Conservation (phyloP, 2,888 invertebrate genomes). For the Pristionchus entomophagus region DNA sequence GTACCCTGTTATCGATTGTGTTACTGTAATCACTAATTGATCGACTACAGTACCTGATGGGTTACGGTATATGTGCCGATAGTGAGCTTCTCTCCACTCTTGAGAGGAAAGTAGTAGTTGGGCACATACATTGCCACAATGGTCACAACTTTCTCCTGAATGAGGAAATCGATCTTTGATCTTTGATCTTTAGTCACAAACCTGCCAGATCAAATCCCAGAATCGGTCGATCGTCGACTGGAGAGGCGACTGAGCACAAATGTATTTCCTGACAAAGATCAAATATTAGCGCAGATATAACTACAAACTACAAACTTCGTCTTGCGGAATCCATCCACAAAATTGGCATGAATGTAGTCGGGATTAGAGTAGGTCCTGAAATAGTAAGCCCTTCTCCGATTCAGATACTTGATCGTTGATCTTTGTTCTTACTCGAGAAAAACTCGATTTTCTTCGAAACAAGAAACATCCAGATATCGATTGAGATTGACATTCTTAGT, state of each 20-base stretch:
- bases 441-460: slow-evolving; percentile 35
- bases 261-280: slow-evolving; percentile 43
- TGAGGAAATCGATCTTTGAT: background rate
- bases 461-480: slow-evolving; percentile 47
- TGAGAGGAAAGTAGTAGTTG: slow-evolving; percentile 20
- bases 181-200: slow-evolving; percentile 14
- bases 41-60: slow-evolving; percentile 12
- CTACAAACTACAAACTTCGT: background rate
- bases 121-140: slow-evolving; percentile 13
- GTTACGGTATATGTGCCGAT: background rate
- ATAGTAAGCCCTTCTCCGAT: background rate
- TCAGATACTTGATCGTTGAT: no score
- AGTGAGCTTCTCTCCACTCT: background rate
- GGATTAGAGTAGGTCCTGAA: slow-evolving; percentile 13
- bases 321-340: slow-evolving; percentile 44
- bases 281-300: background rate
- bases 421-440: slow-evolving; percentile 10
- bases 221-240: slow-evolving; percentile 35
- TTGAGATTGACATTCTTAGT: slow-evolving; percentile 9
- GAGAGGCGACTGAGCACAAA: slow-evolving; percentile 38
- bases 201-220: slow-evolving; percentile 50
- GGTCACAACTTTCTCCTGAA: slow-evolving; percentile 36
- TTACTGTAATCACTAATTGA: background rate
- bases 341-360: slow-evolving; percentile 47
- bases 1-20: slow-evolving; percentile 19